Percentiles rank a stretch among this genome's conserved stretches.
Evolutionary conservation across 2,888 invertebrate species (phyloP).

Genomic region (Ophion obscuratus): DNA sequence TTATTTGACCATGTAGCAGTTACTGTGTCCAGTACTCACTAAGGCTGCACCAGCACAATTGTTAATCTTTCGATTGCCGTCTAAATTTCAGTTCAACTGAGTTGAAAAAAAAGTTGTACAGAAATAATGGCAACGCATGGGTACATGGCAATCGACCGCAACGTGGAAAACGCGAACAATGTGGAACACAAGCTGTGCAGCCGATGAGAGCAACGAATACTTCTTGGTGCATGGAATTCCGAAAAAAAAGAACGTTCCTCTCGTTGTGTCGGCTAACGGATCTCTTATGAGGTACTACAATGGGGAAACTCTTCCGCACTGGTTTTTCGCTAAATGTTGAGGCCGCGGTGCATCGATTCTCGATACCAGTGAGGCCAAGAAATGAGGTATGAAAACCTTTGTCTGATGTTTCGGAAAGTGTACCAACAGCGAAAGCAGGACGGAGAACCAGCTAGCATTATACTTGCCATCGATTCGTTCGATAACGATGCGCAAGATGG

Average conservation of each 20-base stretch:
- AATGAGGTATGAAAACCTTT: slow-evolving; percentile 20
- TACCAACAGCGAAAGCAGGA: slow-evolving; percentile 7
- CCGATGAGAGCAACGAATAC: too few relatives aligned
- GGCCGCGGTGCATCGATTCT: slow-evolving; percentile 34
- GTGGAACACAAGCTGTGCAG: too few relatives aligned
- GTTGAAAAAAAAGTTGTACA: too few relatives aligned
- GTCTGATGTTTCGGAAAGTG: slow-evolving; percentile 29
- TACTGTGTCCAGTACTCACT: too few relatives aligned
- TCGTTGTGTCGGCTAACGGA: background rate
- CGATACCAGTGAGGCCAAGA: slow-evolving; percentile 19
- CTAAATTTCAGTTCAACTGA: too few relatives aligned
- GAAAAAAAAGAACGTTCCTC: background rate
- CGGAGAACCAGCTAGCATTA: slow-evolving; percentile 25
- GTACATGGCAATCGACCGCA: too few relatives aligned
- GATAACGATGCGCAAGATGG: too few relatives aligned
- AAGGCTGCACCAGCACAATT: too few relatives aligned
- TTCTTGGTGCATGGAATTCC: background rate
- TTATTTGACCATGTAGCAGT: too few relatives aligned
- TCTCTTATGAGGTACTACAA: background rate
- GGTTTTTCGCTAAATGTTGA: slow-evolving; percentile 25
- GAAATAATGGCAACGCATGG: too few relatives aligned
- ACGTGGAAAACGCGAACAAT: too few relatives aligned
- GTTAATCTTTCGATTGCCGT: too few relatives aligned
- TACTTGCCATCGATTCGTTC: slow-evolving; percentile 1
- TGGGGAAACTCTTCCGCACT: slow-evolving; percentile 33